Base-by-base conservation (phyloP, 2,888 invertebrate species). In the Ecdyonurus torrentis region DNA sequence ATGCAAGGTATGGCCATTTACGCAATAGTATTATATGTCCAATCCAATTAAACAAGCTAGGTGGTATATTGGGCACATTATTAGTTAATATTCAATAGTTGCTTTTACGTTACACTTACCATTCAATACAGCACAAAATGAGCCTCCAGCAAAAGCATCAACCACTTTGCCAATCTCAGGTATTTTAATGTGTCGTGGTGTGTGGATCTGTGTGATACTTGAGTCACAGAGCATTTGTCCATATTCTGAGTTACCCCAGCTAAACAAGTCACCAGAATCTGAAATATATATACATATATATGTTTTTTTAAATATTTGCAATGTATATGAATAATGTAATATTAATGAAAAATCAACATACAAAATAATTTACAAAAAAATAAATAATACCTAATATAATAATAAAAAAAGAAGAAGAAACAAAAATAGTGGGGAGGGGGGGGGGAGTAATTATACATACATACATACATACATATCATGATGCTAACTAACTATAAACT, bases 221-320 rank as follows among this genome's bases (percentile, higher is more conserved):
- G 72, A 76, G 66, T 73, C 70, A 69, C 78, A 75, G 24, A 82
- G 78, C 52, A 98, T 77, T 74, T 97, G 97, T 0, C 85, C 85
- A 71, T 95, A 96, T 75, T 98, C 97, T 0, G 89, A 87, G 74
- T 95, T 97, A 5, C 98, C 97, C 96, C 97, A 98, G 1, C 95
- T 97, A 76, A 95, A 97, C 1, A 94, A 80, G 70, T 94, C 89
- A 2, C 96, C 95, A 69, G 85, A 84, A 67, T 92, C 91, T 88
- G 70, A 60, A 71, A 71, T 65, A 66, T 65, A 68, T 62, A 61
- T 61, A 64, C 18, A 59, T n/a, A n/a, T n/a, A n/a, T n/a, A n/a
- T n/a, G n/a, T n/a, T n/a, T n/a, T n/a, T n/a, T n/a, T n/a, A n/a
- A n/a, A n/a, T n/a, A n/a, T n/a, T n/a, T n/a, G n/a, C n/a, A n/a